A percentile compares a stretch with the other conserved stretches of the same genome.
These are phyloP conservation scores for Schlechtendalia chinensis DNA, from an alignment of 1,140 invertebrate genomes.

Conservation along the genomic window DNA sequence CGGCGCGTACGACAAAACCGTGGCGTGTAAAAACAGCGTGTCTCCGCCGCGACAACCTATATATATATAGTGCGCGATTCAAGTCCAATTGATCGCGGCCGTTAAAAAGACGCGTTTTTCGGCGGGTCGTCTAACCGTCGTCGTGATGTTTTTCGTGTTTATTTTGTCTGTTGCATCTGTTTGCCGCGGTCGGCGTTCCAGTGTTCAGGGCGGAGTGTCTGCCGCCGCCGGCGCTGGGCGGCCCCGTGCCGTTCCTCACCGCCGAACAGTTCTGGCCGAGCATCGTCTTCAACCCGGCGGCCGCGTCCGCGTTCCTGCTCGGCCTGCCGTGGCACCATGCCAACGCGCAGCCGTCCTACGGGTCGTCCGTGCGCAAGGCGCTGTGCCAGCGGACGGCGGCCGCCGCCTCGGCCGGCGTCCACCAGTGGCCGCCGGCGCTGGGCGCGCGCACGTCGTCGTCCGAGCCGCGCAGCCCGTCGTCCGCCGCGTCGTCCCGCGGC, in stretches of 20 bases:
- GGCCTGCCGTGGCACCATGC: slow-evolving; percentile 38
- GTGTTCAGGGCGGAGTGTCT: slow-evolving; percentile 37
- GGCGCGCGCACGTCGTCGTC: not conserved
- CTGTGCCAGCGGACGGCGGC: not conserved
- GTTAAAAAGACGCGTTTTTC: no score
- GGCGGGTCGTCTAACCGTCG: no score
- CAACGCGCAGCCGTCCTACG: slow-evolving; percentile 1
- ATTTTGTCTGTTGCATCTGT: no score
- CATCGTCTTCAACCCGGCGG: slow-evolving; percentile 37
- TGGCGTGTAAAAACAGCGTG: no score
- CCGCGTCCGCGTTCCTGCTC: slow-evolving; percentile 40
- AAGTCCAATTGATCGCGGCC: no score
- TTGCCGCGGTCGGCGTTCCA: no score
- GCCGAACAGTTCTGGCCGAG: slow-evolving; percentile 39
- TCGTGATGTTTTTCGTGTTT: no score
- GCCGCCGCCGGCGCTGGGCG: not conserved
- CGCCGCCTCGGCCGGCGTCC: not conserved
- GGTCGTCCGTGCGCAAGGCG: slow-evolving; percentile 29
- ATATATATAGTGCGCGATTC: no score
- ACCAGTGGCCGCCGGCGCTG: slow-evolving; percentile 13
- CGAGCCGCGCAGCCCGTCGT: slow-evolving; percentile 30
- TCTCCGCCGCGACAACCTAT: no score
- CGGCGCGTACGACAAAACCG: no score
- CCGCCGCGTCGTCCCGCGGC: not conserved
- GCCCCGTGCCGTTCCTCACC: slow-evolving; percentile 8